Evolutionary conservation across 1,140 invertebrate genomes (phyloP).

Genomic region (Protaetia brevitarsis): DNA sequence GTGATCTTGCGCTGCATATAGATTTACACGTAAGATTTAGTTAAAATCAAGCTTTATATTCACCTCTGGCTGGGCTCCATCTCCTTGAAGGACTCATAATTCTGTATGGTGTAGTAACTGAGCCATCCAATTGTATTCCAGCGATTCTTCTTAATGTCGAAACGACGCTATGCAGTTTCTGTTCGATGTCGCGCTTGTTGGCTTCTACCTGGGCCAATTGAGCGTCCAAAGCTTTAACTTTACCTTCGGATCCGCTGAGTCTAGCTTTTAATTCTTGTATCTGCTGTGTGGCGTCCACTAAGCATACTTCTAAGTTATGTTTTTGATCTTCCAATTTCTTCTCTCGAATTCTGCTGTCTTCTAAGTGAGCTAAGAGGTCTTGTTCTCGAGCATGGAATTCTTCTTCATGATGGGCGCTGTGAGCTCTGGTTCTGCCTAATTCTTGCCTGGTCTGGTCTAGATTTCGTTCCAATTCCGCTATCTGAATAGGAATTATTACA

Average conservation of each 20-base stretch:
- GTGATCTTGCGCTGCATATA: constrained; percentile 42
- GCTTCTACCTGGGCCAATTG: constrained; percentile 74
- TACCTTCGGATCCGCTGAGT: constrained; percentile 79
- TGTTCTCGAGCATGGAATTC: constrained; percentile 72
- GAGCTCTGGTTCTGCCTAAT: constrained; percentile 60
- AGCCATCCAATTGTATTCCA: constrained; percentile 78
- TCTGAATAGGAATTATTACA: constrained; percentile 38
- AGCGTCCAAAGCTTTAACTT: constrained; percentile 75
- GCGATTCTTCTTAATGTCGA: constrained; percentile 78
- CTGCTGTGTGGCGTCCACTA: constrained; percentile 83
- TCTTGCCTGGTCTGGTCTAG: constrained; percentile 71
- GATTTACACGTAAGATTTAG: not conserved
- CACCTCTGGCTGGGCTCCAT: constrained; percentile 64
- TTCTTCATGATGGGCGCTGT: constrained; percentile 75
- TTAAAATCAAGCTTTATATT: not conserved
- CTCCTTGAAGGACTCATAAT: constrained; percentile 66
- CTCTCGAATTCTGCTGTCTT: constrained; percentile 80
- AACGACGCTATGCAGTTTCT: constrained; percentile 77
- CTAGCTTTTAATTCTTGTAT: constrained; percentile 82
- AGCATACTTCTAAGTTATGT: constrained; percentile 83
- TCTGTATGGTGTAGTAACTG: constrained; percentile 63
- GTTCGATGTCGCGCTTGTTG: constrained; percentile 76
- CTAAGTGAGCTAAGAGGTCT: constrained; percentile 73
- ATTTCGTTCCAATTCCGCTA: constrained; percentile 69
- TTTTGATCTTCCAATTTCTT: constrained; percentile 84